phyloP scores from a whole-genome alignment of 2,797 vertebrate species.

The Onychomys leucogaster region DNA sequence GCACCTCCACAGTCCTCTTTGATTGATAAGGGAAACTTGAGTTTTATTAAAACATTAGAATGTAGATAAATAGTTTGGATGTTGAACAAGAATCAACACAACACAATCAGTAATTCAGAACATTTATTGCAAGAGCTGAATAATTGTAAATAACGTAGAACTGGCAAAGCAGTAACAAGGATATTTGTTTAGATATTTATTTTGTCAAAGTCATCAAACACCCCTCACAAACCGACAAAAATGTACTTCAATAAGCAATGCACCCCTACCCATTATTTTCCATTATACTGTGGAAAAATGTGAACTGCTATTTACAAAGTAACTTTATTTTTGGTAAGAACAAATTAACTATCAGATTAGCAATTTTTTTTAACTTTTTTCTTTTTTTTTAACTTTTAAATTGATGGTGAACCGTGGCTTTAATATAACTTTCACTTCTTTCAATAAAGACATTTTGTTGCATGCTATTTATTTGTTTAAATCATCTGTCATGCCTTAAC shows the following conservation, averaged over 20 bases:
- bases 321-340: conserved; percentile 91
- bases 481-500: conserved; percentile 96
- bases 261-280: conserved; percentile 93
- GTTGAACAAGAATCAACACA: conserved; percentile 87
- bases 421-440: conserved; percentile 90
- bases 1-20: background rate
- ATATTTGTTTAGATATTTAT: conserved; percentile 99
- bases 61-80: conserved; percentile 68
- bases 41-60: conserved; percentile 62
- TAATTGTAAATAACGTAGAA: conserved; percentile 95
- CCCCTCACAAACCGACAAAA: conserved; percentile 97
- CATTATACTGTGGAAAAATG: conserved; percentile 93
- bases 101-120: conserved; percentile 94
- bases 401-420: conserved; percentile 89
- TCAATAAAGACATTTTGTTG: conserved; percentile 92
- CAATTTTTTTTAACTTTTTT: conserved; percentile 75
- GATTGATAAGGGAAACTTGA: conserved; percentile 57
- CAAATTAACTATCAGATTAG: conserved; percentile 91
- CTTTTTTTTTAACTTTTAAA: conserved; percentile 81
- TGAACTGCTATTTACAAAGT: conserved; percentile 97
- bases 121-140: conserved; percentile 99
- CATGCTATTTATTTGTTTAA: conserved; percentile 97
- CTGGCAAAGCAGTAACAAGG: conserved; percentile 97
- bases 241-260: conserved; percentile 97
- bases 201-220: conserved; percentile 96